Evolutionary conservation across 2,888 invertebrate genomes (phyloP), one percentile per base, ranked within the genome.

Genomic region (Macaria liturata): DNA sequence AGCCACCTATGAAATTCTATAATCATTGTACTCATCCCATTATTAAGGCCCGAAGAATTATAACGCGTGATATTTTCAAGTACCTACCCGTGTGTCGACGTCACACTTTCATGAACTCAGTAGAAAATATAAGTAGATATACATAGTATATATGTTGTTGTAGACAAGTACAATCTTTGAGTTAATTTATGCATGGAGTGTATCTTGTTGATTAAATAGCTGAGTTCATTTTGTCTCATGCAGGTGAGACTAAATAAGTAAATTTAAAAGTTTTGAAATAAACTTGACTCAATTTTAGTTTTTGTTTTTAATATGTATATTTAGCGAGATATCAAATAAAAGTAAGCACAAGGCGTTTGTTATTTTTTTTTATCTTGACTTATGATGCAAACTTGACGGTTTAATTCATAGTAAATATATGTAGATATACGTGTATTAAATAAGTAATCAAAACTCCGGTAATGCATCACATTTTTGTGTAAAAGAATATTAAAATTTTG

Each of bases 11-110:
- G 61, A 31, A 34, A 53, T 67, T 72, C 61, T 30, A 34, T 68
- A 68, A 68, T 73, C 70, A 8, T 32, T 3, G 51, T 53, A 49
- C 46, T 60, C 55, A 54, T 57, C 58, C 62, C 62, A 72, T 74
- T 75, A 80, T 77, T 75, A 73, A 78, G 78, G 70, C 70, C 74
- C 65, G 69, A 69, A 65, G 78, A 82, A 83, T 85, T 84, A 85
- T 83, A 84, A 78, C 75, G 66, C 69, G 67, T 69, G 66, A 78
- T 81, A 80, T 80, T 77, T 76, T 72, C 68, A 69, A 70, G 52
- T 31, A 67, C 69, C 67, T 70, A 67, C 67, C 66, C 67, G 67
- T 74, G 74, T 79, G 59, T 78, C 78, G 66, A 73, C 80, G 59
- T 78, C 78, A 67, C 73, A 74, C 72, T 74, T 78, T 80, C 78